phyloP scores from a whole-genome alignment of 2,797 vertebrate species.

The Rhinatrema bivittatum region DNA sequence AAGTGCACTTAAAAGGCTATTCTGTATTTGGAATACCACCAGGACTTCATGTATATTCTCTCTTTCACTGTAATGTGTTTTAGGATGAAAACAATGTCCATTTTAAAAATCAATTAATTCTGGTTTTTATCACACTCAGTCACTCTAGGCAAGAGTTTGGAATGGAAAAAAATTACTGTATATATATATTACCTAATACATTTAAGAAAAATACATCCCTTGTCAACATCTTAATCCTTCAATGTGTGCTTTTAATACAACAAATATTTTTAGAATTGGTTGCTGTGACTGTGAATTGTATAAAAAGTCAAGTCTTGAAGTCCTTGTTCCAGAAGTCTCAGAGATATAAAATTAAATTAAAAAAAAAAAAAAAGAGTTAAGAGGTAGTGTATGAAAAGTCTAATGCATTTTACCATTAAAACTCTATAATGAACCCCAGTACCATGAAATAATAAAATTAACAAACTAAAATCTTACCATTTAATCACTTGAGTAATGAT shows the following conservation, averaged over 20 bases:
- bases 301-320: slow-evolving; percentile 56
- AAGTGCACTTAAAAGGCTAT: slow-evolving; percentile 43
- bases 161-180: slow-evolving; percentile 30
- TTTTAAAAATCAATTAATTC: slow-evolving; percentile 25
- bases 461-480: slow-evolving; percentile 25
- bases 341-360: slow-evolving; percentile 30
- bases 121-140: slow-evolving; percentile 22
- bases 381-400: slow-evolving; percentile 65
- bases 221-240: too few species aligned
- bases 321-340: too few species aligned
- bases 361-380: slow-evolving; percentile 24
- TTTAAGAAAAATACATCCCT: too few species aligned
- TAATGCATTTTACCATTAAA: slow-evolving; percentile 35
- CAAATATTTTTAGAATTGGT: too few species aligned
- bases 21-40: slow-evolving; percentile 8
- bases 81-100: too few species aligned
- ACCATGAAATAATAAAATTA: slow-evolving; percentile 36
- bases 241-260: too few species aligned
- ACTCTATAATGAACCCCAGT: slow-evolving; percentile 39
- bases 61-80: too few species aligned
- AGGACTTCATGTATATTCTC: too few species aligned
- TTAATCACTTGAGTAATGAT: slow-evolving; percentile 29
- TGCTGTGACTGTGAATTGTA: too few species aligned
- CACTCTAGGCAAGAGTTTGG: slow-evolving; percentile 33
- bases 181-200: too few species aligned